Evolutionary conservation across 2,113 vertebrate species (phyloP), one percentile per base, ranked within the genome.

Genomic region (Caracal caracal): DNA sequence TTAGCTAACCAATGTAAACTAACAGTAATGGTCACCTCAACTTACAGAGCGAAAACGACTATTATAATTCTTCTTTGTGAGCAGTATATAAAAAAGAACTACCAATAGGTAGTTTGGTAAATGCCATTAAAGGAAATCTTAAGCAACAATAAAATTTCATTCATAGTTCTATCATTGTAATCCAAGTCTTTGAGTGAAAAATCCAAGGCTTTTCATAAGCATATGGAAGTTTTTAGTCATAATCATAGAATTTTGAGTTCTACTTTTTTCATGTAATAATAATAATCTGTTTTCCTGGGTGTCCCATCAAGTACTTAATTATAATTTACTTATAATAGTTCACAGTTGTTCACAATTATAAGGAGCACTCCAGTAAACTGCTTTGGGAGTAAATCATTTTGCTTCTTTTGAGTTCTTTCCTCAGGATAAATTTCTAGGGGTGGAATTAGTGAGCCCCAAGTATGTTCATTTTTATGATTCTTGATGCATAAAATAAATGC

Each of bases 181-280:
- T 86, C 47, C 9, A 73, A 5, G 6, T 80, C 35, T 90, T 79
- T 92, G 61, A 88, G 35, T 43, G 59, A 43, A 43, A 9, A 9
- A 8, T 94, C 12, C 76, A 90, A 33, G 30, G 19, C 84, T 96
- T 95, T 85, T 33, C 33, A n/a, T 90, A 89, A 85, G 13, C 68
- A 68, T 51, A 10, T 86, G 53, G 90, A 92, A 85, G 37, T 61
- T 71, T 83, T 93, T 93, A 81, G 61, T 90, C 28, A 70, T 70
- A 76, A 85, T 73, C 28, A 5, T 53, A 82, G n/a, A 96, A 83
- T 83, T 87, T 66, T 92, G 19, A 78, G 8, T 84, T 90, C 33
- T 63, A 0, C 26, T 24, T 33, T 93, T 88, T 92, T 53, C 12
- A 26, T 68, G n/a, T 24, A 40, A 56, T 88, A 53, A 71, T 30